These are phyloP conservation scores for Onthophagus sagittarius DNA, from an alignment of 2,888 invertebrate genomes.

Conservation along the genomic window DNA sequence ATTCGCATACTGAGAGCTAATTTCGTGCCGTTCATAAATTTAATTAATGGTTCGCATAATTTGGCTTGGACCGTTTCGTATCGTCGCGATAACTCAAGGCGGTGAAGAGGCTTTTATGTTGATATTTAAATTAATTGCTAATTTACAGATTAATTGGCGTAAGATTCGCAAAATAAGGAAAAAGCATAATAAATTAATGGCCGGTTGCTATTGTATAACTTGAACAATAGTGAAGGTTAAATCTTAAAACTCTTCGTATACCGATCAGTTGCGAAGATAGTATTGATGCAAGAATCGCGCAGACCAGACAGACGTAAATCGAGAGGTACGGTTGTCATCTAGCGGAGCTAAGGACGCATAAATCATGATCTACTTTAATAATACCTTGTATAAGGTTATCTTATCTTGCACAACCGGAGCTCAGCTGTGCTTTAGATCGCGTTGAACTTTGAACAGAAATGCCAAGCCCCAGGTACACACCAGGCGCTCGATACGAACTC, in stretches of 20 bases:
- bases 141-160: not conserved
- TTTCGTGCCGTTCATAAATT: slow-evolving; percentile 24
- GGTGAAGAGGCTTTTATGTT: not conserved
- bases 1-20: slow-evolving; percentile 23
- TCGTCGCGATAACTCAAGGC: slow-evolving; percentile 21
- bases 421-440: not conserved
- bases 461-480: not conserved
- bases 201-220: not conserved
- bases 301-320: not conserved
- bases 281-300: not conserved
- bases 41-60: slow-evolving; percentile 24
- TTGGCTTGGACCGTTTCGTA: slow-evolving; percentile 24
- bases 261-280: not conserved
- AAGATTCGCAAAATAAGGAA: not conserved
- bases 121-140: slow-evolving; percentile 5
- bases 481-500: not conserved
- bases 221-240: not conserved
- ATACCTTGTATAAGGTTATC: not conserved
- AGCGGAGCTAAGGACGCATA: not conserved
- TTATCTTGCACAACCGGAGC: not conserved
- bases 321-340: not conserved
- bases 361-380: not conserved
- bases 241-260: not conserved
- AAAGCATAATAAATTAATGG: not conserved
- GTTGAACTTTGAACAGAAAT: not conserved